phyloP scores from a whole-genome alignment of 1,140 invertebrate species.

The Neodiprion fabricii region DNA sequence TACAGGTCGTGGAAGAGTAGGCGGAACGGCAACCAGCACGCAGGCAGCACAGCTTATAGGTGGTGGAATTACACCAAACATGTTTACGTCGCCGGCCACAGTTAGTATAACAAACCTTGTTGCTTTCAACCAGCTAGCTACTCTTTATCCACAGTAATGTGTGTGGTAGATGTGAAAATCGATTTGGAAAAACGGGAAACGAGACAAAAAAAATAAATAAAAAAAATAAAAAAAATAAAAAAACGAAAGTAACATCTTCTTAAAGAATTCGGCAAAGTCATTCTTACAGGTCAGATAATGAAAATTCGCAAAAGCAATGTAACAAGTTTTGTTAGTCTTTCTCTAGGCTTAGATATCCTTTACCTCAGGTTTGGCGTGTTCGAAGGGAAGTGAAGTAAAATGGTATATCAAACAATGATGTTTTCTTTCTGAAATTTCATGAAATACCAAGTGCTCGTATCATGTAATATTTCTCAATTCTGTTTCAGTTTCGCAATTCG shows the following conservation, averaged over 20 bases:
- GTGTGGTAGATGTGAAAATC: neutral
- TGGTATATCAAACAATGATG: too few relatives aligned
- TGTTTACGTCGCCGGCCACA: slow-evolving; percentile 65
- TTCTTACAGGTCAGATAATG: too few relatives aligned
- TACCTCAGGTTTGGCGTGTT: too few relatives aligned
- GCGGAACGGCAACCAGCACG: slow-evolving; percentile 68
- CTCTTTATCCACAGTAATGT: slow-evolving; percentile 17
- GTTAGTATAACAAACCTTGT: slow-evolving; percentile 44
- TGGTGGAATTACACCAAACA: slow-evolving; percentile 74
- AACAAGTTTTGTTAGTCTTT: neutral
- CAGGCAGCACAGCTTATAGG: slow-evolving; percentile 74
- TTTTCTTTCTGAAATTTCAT: too few relatives aligned
- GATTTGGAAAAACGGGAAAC: neutral
- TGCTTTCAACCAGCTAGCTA: slow-evolving; percentile 31
- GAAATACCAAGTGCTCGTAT: too few relatives aligned
- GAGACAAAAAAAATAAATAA: slow-evolving; percentile 22
- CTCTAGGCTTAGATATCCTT: neutral
- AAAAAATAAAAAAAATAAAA: slow-evolving; percentile 14
- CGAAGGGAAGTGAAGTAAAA: too few relatives aligned
- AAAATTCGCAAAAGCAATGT: slow-evolving; percentile 11
- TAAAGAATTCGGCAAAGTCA: slow-evolving; percentile 24
- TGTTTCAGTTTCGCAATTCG: too few relatives aligned
- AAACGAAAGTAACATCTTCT: slow-evolving; percentile 30
- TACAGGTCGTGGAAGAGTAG: slow-evolving; percentile 67
- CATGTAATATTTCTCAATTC: too few relatives aligned